phyloP scores from a whole-genome alignment of 2,113 vertebrate species.

The Acanthochromis polyacanthus region DNA sequence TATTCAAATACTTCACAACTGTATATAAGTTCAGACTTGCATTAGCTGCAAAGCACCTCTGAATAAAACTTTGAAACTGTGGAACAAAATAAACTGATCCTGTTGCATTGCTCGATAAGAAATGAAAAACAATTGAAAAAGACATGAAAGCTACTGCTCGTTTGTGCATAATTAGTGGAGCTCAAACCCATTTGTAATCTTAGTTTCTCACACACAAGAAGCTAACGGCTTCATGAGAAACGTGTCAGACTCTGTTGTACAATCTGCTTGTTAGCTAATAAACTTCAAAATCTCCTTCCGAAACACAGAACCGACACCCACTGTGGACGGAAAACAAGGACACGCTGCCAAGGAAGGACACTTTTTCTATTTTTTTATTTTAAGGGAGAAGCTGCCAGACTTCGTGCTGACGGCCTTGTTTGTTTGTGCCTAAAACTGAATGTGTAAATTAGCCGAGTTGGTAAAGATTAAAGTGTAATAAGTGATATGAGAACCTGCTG shows the following conservation, averaged over 20 bases:
- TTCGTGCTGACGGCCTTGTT: constrained; percentile 17
- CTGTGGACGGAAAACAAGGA: constrained; percentile 47
- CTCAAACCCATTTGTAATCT: constrained; percentile 34
- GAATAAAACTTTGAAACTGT: background rate
- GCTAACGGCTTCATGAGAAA: constrained; percentile 12
- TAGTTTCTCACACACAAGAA: constrained; percentile 12
- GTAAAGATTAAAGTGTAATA: constrained; percentile 1
- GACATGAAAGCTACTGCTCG: background rate
- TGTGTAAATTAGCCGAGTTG: background rate
- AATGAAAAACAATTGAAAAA: background rate
- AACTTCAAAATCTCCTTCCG: constrained; percentile 35
- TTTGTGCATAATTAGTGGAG: constrained; percentile 22
- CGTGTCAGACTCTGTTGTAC: constrained; percentile 6
- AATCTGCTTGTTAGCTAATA: constrained; percentile 29
- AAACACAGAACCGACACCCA: constrained; percentile 27
- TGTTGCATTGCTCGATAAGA: background rate
- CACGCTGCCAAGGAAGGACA: constrained; percentile 29
- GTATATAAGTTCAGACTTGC: too few species aligned
- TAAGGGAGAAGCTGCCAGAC: constrained; percentile 1
- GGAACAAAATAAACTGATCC: background rate
- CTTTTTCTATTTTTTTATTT: constrained; percentile 17
- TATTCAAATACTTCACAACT: too few species aligned
- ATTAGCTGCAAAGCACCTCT: too few species aligned
- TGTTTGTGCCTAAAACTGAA: constrained; percentile 20
- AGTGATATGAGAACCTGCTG: constrained; percentile 17